Conservation (phyloP, 2,888 invertebrate species). For the Cantharis rufa region DNA sequence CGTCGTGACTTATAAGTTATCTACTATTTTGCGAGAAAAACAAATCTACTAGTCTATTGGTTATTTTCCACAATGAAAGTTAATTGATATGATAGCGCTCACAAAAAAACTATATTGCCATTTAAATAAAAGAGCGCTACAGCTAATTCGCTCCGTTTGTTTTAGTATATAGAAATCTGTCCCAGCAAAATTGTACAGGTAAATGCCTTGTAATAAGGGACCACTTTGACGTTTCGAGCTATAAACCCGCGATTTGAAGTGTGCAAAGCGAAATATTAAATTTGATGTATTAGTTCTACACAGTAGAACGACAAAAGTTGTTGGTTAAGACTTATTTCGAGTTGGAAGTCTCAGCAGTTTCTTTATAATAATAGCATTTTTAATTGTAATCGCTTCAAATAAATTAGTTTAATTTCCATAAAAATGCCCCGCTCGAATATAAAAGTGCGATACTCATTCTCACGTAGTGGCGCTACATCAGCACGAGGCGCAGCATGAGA, state of each 20-base stretch:
- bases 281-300: conserved; percentile 13
- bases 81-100: background rate
- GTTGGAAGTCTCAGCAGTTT: conserved; percentile 17
- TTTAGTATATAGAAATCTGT: conserved; percentile 28
- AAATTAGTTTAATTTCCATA: conserved; percentile 48
- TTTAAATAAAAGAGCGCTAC: conserved; percentile 17
- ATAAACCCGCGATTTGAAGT: conserved; percentile 26
- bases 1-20: background rate
- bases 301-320: background rate
- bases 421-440: conserved; percentile 41
- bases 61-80: background rate
- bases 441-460: conserved; percentile 39
- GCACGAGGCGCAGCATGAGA: conserved; percentile 36
- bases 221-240: conserved; percentile 27
- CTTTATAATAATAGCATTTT: conserved; percentile 34
- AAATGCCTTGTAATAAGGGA: conserved; percentile 22
- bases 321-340: background rate
- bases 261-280: conserved; percentile 23
- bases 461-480: conserved; percentile 44
- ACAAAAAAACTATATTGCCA: conserved; percentile 21
- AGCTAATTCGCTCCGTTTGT: conserved; percentile 26
- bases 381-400: conserved; percentile 44
- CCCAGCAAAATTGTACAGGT: conserved; percentile 25
- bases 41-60: background rate
- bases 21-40: background rate